These are phyloP conservation scores for Agrochola lota DNA, from an alignment of 2,888 invertebrate genomes.

Conservation along the genomic window DNA sequence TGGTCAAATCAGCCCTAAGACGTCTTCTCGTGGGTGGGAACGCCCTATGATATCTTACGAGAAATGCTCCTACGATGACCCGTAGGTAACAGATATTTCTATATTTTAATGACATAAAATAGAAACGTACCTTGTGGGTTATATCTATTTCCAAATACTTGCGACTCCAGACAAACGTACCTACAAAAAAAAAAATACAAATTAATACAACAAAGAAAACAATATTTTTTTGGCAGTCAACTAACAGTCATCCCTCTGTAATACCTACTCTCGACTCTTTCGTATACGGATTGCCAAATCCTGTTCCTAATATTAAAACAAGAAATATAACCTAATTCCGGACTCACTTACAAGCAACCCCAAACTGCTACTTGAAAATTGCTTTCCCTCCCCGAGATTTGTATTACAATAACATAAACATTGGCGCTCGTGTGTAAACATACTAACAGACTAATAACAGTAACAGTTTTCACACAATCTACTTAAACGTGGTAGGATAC, in stretches of 20 bases:
- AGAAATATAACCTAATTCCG: background rate
- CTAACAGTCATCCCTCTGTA: no score
- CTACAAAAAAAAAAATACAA: background rate
- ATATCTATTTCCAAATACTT: background rate
- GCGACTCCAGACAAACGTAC: slow-evolving; percentile 4
- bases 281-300: no score
- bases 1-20: no score
- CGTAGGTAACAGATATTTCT: background rate
- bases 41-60: background rate
- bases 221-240: no score
- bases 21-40: background rate
- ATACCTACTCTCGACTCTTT: background rate
- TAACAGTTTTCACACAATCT: slow-evolving; percentile 45
- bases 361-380: slow-evolving; percentile 6
- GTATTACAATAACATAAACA: slow-evolving; percentile 15
- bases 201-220: background rate
- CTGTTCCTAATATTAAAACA: slow-evolving; percentile 2
- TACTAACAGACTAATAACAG: slow-evolving; percentile 35
- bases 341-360: background rate
- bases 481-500: slow-evolving; percentile 9
- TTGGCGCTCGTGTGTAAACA: background rate
- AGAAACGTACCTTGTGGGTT: background rate
- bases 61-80: background rate
- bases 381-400: background rate
- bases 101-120: background rate